phyloP scores from a whole-genome alignment of 2,797 vertebrate species.

The Novumbra hubbsi region DNA sequence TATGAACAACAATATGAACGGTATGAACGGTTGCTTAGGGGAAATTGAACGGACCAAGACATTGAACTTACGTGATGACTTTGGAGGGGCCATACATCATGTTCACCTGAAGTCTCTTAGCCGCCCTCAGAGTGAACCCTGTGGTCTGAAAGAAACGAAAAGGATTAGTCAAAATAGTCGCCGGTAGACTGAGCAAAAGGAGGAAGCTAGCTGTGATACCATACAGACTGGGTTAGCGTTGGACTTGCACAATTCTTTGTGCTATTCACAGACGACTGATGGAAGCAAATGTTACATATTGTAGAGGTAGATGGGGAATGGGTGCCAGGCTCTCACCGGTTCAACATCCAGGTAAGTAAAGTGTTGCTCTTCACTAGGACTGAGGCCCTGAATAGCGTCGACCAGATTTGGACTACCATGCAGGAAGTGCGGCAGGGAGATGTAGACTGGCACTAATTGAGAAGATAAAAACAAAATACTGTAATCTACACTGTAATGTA shows the following conservation, averaged over 20 bases:
- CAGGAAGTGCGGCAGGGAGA: conserved; percentile 93
- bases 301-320: conserved; percentile 4
- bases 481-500: neutral
- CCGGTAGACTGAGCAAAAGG: neutral
- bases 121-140: conserved; percentile 88
- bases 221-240: neutral
- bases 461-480: neutral
- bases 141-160: conserved; percentile 75
- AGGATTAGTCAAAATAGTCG: neutral
- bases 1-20: neutral
- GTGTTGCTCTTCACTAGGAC: conserved; percentile 77
- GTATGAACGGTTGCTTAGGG: neutral
- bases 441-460: conserved; percentile 79
- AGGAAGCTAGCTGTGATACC: neutral
- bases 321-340: conserved; percentile 77
- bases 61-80: conserved; percentile 80
- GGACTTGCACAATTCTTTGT: neutral
- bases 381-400: conserved; percentile 72
- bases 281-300: neutral
- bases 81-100: conserved; percentile 79
- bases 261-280: neutral
- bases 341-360: conserved; percentile 87
- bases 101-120: conserved; percentile 91
- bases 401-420: conserved; percentile 72
- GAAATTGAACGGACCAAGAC: neutral